Base-by-base conservation (phyloP, 2,797 vertebrate genomes). In the Pseudochirops corinnae region DNA sequence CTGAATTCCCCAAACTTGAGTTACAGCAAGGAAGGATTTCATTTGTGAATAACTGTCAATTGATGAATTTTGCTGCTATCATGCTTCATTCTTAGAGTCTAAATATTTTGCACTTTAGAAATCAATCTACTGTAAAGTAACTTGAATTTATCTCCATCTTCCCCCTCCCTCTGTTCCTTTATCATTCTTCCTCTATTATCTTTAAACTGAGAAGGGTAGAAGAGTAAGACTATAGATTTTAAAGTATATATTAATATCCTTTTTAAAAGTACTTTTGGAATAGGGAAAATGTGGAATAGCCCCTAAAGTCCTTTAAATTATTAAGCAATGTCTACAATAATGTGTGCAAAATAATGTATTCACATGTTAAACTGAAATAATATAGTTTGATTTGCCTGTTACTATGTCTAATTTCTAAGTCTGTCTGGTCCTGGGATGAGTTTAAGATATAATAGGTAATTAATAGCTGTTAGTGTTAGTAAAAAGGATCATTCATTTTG, bases 301-400 rank as follows among this genome's bases (percentile, higher is more conserved):
- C 92, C 93, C 10, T 91, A 74, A 95, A 95, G 94, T 94, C 90
- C 24, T 95, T 93, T 74, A 94, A 93, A n/a, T 94, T 95, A 92
- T 57, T 50, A 93, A 96, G 62, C 55, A 93, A 96, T 94, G 95
- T 91, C 74, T 57, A 93, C 39, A 92, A 53, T 1, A 92, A 39
- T 52, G 87, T 16, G 90, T 87, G 58, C 93, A 56, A 53, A 96
- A 94, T 92, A 50, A 16, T 29, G 46, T 50, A 46, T 56, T 24
- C 14, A 53, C n/a, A 55, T 92, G 5, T 13, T 93, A 14, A 55
- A 67, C 50, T 91, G 39, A 55, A 92, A 95, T 87, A 90, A 92
- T 33, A 91, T 94, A 58, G 92, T 94, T 94, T 92, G 55, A 56
- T 91, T 92, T 97, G 46, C 58, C 91, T 31, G 82, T 53, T 95